These are phyloP conservation scores for Cerceris ruficornis DNA, from an alignment of 2,888 invertebrate species.

Conservation along the genomic window DNA sequence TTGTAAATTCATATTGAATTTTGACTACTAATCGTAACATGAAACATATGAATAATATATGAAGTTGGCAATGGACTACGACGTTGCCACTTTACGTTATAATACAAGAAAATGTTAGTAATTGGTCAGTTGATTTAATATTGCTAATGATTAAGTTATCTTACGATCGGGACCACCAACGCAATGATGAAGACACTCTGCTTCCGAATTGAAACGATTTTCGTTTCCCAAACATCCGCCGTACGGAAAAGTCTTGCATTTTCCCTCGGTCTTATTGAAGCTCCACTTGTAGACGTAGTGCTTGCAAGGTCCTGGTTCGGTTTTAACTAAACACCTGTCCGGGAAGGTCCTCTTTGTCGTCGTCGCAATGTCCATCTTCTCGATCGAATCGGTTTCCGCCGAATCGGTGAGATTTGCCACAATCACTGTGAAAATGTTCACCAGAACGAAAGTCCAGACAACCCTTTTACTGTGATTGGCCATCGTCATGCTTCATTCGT, in stretches of 20 bases:
- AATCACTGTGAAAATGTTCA: constrained; percentile 57
- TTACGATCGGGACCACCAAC: constrained; percentile 83
- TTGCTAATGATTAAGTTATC: constrained; percentile 32
- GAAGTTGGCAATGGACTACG: no score
- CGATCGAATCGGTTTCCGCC: constrained; percentile 64
- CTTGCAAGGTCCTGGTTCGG: constrained; percentile 85
- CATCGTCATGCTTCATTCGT: constrained; percentile 76
- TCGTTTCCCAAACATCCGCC: constrained; percentile 88
- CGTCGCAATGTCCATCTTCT: constrained; percentile 65
- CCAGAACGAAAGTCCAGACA: constrained; percentile 74
- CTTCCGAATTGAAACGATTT: constrained; percentile 87
- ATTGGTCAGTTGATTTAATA: no score
- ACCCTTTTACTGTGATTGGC: constrained; percentile 69
- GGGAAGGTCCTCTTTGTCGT: constrained; percentile 71
- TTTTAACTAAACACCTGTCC: constrained; percentile 82
- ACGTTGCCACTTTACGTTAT: no score
- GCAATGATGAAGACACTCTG: constrained; percentile 86
- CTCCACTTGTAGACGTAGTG: constrained; percentile 87
- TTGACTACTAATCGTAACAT: no score
- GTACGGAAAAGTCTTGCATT: constrained; percentile 86
- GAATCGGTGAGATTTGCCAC: constrained; percentile 68
- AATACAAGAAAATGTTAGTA: no score
- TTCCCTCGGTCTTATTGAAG: constrained; percentile 83
- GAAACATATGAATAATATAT: no score
- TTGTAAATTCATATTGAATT: no score